Conservation (phyloP, 1,140 invertebrate species). For the Anoplolepis gracilipes region DNA sequence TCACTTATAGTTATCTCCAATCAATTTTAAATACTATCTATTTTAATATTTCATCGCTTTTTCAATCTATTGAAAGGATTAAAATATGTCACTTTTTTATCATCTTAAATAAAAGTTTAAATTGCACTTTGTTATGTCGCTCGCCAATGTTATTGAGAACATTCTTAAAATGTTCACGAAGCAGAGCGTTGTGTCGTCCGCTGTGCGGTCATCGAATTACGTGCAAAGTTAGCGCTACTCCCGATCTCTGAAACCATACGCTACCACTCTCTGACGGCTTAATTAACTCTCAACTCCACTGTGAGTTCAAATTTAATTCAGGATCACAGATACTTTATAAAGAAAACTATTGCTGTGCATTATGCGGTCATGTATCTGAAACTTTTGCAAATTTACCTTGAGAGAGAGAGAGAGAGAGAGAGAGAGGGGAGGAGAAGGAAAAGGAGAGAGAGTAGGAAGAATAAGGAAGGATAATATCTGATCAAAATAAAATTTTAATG, state of each 20-base stretch:
- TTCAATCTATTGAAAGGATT: not conserved
- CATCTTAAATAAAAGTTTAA: not conserved
- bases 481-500: slow-evolving; percentile 28
- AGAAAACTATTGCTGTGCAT: not conserved
- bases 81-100: not conserved
- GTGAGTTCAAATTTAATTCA: slow-evolving; percentile 21
- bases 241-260: slow-evolving; percentile 32
- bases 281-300: slow-evolving; percentile 17
- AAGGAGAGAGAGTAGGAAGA: not conserved
- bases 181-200: not conserved
- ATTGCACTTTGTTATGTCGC: not conserved
- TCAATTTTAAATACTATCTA: not conserved
- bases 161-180: slow-evolving; percentile 5
- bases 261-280: slow-evolving; percentile 12
- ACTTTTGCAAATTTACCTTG: not conserved
- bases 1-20: not conserved
- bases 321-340: not conserved
- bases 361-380: not conserved
- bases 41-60: not conserved
- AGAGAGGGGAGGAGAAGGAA: too few species aligned
- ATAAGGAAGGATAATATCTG: not conserved
- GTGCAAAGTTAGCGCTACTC: slow-evolving; percentile 28
- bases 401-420: too few species aligned
- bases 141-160: slow-evolving; percentile 5
- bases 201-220: slow-evolving; percentile 40